These are phyloP conservation scores for Hirtodrosophila duncani DNA, from an alignment of 2,888 invertebrate genomes.

Conservation along the genomic window DNA sequence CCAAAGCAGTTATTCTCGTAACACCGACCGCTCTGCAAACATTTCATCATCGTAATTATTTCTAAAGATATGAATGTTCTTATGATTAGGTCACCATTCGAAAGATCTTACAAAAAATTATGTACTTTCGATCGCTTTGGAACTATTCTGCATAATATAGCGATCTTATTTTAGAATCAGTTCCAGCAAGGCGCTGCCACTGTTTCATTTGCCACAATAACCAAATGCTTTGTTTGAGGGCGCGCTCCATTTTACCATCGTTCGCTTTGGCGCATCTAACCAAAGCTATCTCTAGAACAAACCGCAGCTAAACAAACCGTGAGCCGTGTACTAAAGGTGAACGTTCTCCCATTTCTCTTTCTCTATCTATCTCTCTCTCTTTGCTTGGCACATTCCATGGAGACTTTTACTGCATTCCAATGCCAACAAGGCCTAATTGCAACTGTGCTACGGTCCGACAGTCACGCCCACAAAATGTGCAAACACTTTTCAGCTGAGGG, in stretches of 20 bases:
- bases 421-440: conserved; percentile 61
- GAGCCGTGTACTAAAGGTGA: conserved; percentile 12
- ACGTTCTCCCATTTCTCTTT: no score
- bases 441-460: conserved; percentile 20
- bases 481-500: conserved; percentile 35
- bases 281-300: conserved; percentile 11
- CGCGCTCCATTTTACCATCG: conserved; percentile 9
- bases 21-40: no score
- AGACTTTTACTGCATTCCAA: conserved; percentile 14
- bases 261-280: conserved; percentile 1
- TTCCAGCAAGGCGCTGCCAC: no score
- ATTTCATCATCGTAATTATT: no score
- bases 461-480: conserved; percentile 55
- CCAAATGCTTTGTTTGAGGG: conserved; percentile 2
- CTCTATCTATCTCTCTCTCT: conserved; percentile 20
- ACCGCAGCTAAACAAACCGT: conserved; percentile 37
- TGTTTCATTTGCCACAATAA: not conserved
- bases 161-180: no score
- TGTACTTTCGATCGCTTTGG: no score
- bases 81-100: no score
- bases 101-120: no score
- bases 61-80: no score
- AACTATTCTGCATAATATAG: no score
- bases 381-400: conserved; percentile 14
- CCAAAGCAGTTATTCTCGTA: no score